A percentile compares a stretch with the other conserved stretches of the same genome.
phyloP scores from a whole-genome alignment of 2,113 vertebrate genomes.

The Archilochus colubris region DNA sequence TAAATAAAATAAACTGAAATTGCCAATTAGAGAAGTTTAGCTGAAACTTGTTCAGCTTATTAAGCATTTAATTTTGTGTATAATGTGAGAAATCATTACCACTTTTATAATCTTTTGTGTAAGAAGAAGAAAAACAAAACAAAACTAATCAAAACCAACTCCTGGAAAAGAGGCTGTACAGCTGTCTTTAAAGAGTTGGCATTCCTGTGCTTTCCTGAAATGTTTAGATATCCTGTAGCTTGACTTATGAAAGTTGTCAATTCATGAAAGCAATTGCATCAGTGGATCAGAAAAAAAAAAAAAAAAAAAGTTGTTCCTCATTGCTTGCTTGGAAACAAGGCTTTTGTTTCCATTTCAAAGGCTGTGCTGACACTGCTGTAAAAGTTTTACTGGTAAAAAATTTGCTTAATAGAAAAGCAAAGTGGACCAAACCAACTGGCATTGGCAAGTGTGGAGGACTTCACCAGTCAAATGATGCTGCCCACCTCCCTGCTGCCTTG shows the following conservation, averaged over 20 bases:
- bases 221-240: not conserved
- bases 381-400: not conserved
- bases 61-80: conserved; percentile 35
- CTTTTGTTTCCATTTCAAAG: not conserved
- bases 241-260: not conserved
- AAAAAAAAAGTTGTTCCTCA: not conserved
- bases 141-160: not conserved
- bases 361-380: not conserved
- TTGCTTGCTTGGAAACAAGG: not conserved
- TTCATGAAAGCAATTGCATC: not conserved
- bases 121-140: not conserved
- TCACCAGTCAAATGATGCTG: not conserved
- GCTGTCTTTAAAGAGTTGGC: not conserved
- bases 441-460: not conserved
- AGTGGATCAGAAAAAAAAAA: not conserved
- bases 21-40: conserved; percentile 26
- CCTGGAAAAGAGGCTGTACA: not conserved
- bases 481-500: not conserved
- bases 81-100: conserved; percentile 1
- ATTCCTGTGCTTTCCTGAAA: not conserved
- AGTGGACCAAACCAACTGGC: not conserved
- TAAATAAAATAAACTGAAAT: not conserved
- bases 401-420: not conserved
- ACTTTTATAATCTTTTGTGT: not conserved
- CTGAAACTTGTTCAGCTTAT: conserved; percentile 34